These are phyloP conservation scores for Phortica magna DNA, from an alignment of 2,888 invertebrate species.

Conservation along the genomic window DNA sequence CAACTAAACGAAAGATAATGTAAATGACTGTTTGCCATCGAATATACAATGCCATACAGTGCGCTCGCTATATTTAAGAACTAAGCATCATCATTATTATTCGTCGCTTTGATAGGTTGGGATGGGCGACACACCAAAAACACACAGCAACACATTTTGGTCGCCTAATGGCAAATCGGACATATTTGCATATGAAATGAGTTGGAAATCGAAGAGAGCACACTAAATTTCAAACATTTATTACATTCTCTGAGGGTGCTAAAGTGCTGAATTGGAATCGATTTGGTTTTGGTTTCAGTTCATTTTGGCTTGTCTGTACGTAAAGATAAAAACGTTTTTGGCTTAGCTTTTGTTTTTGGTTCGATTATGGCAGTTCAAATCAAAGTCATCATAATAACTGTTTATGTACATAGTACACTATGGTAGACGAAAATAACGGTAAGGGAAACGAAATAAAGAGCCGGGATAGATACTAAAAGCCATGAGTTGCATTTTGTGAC, in stretches of 20 bases:
- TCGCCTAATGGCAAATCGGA: slow-evolving; percentile 68
- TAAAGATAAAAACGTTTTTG: slow-evolving; percentile 26
- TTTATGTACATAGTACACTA: slow-evolving; percentile 56
- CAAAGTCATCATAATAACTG: slow-evolving; percentile 55
- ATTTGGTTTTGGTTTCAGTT: background rate
- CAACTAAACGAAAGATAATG: slow-evolving; percentile 63
- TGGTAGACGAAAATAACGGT: background rate
- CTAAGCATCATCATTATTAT: slow-evolving; percentile 52
- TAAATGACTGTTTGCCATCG: slow-evolving; percentile 49
- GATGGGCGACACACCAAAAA: background rate
- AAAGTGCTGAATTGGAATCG: background rate
- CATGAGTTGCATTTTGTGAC: background rate
- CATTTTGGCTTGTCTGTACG: background rate
- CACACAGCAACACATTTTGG: background rate
- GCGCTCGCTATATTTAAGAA: background rate
- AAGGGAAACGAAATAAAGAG: background rate
- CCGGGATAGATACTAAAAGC: background rate
- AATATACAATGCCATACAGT: background rate
- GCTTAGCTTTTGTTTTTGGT: background rate
- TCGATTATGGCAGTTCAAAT: slow-evolving; percentile 51
- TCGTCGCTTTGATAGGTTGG: background rate
- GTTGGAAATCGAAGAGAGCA: slow-evolving; percentile 60
- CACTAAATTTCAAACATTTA: slow-evolving; percentile 32
- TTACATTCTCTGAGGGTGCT: background rate
- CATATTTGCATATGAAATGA: slow-evolving; percentile 73